Evolutionary conservation across 2,797 vertebrate species (phyloP), one percentile per base, ranked within the genome.

Genomic region (Oreochromis mossambicus): DNA sequence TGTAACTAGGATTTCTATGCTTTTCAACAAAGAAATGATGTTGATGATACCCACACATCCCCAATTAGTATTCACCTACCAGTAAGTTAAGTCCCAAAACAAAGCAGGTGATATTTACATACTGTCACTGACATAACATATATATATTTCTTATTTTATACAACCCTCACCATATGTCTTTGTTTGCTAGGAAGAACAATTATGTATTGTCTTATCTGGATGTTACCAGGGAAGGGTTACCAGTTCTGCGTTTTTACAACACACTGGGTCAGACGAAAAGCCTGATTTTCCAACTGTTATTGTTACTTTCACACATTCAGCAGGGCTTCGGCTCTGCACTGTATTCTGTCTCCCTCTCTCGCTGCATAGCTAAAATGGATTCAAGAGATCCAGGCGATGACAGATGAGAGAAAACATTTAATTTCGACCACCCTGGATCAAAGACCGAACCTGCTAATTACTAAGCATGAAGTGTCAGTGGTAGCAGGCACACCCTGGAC

Each of bases 371-470:
- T 48, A 38, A 86, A 87, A 82, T 68, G 24, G 17, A 82, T 77
- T 43, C 11, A 56, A 34, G 50, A 14, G 24, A 48, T 82, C 24
- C 12, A 32, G 17, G 36, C 24, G 38, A 8, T 91, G 89, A 90
- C 87, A 88, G 84, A 63, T 78, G 86, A 94, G 85, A 90, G 88
- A 78, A 87, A 93, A 90, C 80, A 82, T 95, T 95, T 92, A 85
- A 89, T 93, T 92, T 92, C 86, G 86, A 86, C 82, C 89, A 85
- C 77, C 92, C 81, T 63, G 78, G 81, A 87, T 94, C 91, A 92
- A 92, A 94, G 83, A 92, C 56, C 87, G 87, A 89, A 88, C 17
- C 83, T 93, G 88, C 81, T 94, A 90, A 95, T 95, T 95, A 86
- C 87, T 85, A 87, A 85, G 85, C 9, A 86, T 91, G 88, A 81